Evolutionary conservation across 2,113 vertebrate species (phyloP).

Genomic region (Megaleporinus macrocephalus): DNA sequence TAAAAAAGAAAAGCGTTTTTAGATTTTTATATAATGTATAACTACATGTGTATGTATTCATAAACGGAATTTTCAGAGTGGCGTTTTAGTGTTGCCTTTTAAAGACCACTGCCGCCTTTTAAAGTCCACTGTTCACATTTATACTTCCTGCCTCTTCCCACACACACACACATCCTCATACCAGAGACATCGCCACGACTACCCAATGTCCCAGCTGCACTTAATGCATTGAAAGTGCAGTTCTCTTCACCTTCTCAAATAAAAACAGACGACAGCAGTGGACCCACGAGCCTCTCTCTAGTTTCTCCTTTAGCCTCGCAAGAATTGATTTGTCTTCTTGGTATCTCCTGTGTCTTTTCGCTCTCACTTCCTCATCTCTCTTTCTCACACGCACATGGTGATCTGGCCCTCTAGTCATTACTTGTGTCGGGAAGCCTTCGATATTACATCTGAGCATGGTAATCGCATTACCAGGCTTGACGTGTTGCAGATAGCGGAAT

Average conservation of each 20-base stretch:
- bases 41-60: constrained; percentile 3
- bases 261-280: constrained; percentile 52
- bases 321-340: constrained; percentile 72
- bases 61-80: neutral
- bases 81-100: neutral
- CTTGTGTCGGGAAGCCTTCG: constrained; percentile 86
- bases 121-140: constrained; percentile 2
- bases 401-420: constrained; percentile 76
- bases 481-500: constrained; percentile 91
- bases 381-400: constrained; percentile 26
- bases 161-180: constrained; percentile 26
- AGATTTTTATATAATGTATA: constrained; percentile 4
- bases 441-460: constrained; percentile 91
- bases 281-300: constrained; percentile 80
- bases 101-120: neutral
- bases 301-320: constrained; percentile 63
- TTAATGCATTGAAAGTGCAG: constrained; percentile 55
- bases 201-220: constrained; percentile 75
- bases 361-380: constrained; percentile 54
- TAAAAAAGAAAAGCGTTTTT: neutral
- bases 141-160: neutral
- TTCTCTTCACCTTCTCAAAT: constrained; percentile 53
- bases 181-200: constrained; percentile 27
- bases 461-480: constrained; percentile 91
- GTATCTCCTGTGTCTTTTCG: constrained; percentile 60